A percentile compares a stretch with the other conserved stretches of the same genome.
phyloP scores from a whole-genome alignment of 2,888 invertebrate genomes.

The Tuberolachnus salignus region DNA sequence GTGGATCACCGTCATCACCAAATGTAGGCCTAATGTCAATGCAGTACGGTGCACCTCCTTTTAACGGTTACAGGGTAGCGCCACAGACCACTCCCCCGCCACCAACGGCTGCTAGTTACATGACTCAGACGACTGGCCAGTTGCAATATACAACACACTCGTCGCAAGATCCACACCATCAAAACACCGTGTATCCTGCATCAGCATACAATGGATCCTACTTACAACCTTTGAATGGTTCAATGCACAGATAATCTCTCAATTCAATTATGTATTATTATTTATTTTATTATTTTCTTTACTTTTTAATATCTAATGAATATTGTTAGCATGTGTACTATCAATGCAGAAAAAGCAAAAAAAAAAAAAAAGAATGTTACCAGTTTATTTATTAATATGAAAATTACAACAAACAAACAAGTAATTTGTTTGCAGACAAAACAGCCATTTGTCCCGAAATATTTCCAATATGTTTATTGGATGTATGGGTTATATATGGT shows the following conservation, averaged over 20 bases:
- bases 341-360: background rate
- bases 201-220: constrained; percentile 48
- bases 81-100: constrained; percentile 42
- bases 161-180: constrained; percentile 49
- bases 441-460: background rate
- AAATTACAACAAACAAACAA: background rate
- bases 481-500: background rate
- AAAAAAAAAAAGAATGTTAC: constrained; percentile 29
- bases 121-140: constrained; percentile 45
- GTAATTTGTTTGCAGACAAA: too few species aligned
- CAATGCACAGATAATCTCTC: constrained; percentile 53
- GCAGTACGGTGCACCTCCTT: constrained; percentile 49
- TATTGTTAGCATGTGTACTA: constrained; percentile 7
- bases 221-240: constrained; percentile 47
- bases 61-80: constrained; percentile 48
- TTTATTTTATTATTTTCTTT: constrained; percentile 27
- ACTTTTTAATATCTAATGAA: background rate
- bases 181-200: constrained; percentile 36
- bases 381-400: constrained; percentile 24
- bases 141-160: constrained; percentile 45
- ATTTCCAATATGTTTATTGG: too few species aligned
- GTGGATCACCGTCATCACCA: constrained; percentile 18
- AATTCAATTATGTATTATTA: constrained; percentile 21
- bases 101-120: constrained; percentile 29
- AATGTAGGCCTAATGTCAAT: constrained; percentile 46